A percentile compares a stretch with the other conserved stretches of the same genome.
Evolutionary conservation across 1,140 invertebrate genomes (phyloP).

Genomic region (Musca vetustissima): DNA sequence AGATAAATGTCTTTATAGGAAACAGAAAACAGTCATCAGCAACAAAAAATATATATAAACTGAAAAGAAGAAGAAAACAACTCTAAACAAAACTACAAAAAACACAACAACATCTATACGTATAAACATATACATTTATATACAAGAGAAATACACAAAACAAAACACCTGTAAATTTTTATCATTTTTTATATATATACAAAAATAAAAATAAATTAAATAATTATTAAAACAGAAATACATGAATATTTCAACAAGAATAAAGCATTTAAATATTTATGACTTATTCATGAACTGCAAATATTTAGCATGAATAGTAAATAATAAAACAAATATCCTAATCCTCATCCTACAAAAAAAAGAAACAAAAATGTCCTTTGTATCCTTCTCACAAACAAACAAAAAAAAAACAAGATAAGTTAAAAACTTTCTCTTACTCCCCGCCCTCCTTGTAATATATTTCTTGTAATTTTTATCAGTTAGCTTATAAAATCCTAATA

Average conservation of each 20-base stretch:
- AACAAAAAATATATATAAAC: not conserved
- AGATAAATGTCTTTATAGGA: constrained; percentile 18
- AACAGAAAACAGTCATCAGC: not conserved
- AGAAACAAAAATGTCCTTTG: too few relatives aligned
- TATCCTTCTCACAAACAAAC: not conserved
- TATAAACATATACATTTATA: constrained; percentile 4
- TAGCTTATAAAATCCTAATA: constrained; percentile 41
- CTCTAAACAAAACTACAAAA: not conserved
- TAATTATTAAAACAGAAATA: not conserved
- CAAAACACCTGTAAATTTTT: constrained; percentile 11
- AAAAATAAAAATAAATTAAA: not conserved
- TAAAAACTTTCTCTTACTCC: not conserved
- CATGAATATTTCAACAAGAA: constrained; percentile 4
- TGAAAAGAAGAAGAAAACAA: not conserved
- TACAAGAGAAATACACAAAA: not conserved
- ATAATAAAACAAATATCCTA: constrained; percentile 11
- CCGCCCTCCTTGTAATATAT: constrained; percentile 3
- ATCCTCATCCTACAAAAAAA: not conserved
- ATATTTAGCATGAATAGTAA: not conserved
- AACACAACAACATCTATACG: constrained; percentile 14
- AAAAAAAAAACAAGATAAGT: not conserved
- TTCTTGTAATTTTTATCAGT: constrained; percentile 23
- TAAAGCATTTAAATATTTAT: constrained; percentile 1
- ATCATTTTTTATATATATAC: constrained; percentile 18
- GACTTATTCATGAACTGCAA: too few relatives aligned